Evolutionary conservation across 2,113 vertebrate genomes (phyloP).

Genomic region (Rattus rattus): DNA sequence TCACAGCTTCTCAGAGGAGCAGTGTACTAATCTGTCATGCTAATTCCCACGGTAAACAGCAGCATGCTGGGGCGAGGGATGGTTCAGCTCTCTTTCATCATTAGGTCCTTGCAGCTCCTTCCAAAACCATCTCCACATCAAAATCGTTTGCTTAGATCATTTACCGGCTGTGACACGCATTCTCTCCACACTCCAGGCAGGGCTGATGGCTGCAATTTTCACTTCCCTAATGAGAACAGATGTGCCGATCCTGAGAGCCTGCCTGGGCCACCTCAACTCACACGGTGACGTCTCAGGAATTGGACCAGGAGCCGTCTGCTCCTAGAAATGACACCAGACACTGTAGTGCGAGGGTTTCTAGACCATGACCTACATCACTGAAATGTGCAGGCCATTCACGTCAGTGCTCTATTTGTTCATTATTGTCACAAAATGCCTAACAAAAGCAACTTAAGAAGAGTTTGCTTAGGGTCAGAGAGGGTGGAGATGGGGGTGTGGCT

Average conservation of each 20-base stretch:
- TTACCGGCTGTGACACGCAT: neutral
- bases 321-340: neutral
- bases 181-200: neutral
- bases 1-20: constrained; percentile 79
- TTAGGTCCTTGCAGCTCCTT: neutral
- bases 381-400: neutral
- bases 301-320: neutral
- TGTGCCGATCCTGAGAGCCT: neutral
- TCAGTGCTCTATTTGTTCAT: too few relatives aligned
- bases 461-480: too few relatives aligned
- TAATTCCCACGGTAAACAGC: constrained; percentile 84
- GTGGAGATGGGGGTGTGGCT: too few relatives aligned
- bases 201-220: neutral
- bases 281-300: neutral
- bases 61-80: constrained; percentile 51
- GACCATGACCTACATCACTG: neutral
- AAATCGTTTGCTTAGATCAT: constrained; percentile 17
- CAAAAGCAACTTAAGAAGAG: too few relatives aligned
- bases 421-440: rapidly evolving
- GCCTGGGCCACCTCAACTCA: neutral
- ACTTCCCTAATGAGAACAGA: neutral
- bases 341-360: neutral
- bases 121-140: neutral
- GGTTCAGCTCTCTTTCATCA: constrained; percentile 22
- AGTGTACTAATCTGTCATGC: constrained; percentile 81